These are phyloP conservation scores for Poicephalus meyeri DNA, from an alignment of 2,113 vertebrate genomes.

Conservation along the genomic window DNA sequence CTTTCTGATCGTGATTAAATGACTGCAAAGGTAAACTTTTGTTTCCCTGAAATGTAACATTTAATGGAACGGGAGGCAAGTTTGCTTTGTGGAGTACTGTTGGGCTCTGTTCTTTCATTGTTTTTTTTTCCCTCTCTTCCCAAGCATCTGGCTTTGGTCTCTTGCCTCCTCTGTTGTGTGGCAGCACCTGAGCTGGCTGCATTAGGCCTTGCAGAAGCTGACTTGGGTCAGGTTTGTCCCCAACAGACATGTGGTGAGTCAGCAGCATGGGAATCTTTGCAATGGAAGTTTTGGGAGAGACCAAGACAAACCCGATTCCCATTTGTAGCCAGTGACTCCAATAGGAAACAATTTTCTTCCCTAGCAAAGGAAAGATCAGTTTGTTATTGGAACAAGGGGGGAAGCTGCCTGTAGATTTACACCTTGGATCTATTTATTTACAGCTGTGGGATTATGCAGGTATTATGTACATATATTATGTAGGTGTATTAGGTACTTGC, in stretches of 20 bases:
- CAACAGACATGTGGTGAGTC: accelerated
- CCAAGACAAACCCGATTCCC: neutral
- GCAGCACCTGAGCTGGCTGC: neutral
- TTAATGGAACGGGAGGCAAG: accelerated
- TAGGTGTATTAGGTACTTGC: neutral
- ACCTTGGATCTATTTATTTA: neutral
- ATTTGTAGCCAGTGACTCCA: neutral
- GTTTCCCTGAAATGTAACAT: neutral
- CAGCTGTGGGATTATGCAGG: neutral
- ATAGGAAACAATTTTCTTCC: neutral
- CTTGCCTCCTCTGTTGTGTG: neutral
- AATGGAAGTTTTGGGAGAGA: neutral
- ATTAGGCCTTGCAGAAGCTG: neutral
- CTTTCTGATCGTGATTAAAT: neutral
- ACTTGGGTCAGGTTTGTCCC: neutral
- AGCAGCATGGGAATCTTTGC: neutral
- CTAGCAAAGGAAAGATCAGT: neutral
- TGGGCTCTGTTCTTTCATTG: neutral
- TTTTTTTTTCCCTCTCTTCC: neutral
- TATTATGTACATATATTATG: neutral
- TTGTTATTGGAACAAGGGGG: neutral
- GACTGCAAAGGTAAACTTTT: neutral
- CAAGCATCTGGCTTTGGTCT: neutral
- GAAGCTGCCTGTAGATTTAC: neutral
- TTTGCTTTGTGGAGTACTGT: neutral